phyloP scores from a whole-genome alignment of 2,113 vertebrate species.

The Stictonetta naevosa region DNA sequence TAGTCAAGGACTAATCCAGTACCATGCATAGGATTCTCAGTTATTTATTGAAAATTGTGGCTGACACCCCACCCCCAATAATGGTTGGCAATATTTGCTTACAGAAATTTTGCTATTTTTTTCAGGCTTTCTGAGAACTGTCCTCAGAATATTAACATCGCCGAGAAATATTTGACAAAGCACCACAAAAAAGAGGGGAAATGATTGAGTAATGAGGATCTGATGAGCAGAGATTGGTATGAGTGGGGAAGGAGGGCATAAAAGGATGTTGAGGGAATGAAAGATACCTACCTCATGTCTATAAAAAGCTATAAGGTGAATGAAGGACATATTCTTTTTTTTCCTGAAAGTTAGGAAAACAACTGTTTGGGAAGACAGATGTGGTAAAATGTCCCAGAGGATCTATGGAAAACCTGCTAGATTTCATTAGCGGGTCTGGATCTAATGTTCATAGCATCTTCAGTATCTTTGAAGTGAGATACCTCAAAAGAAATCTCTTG shows the following conservation, averaged over 20 bases:
- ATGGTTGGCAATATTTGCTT: neutral
- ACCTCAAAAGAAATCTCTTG: neutral
- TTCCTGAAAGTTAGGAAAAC: neutral
- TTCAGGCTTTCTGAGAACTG: neutral
- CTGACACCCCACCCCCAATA: accelerated
- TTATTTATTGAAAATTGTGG: neutral
- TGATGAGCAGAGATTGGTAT: neutral
- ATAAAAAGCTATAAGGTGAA: neutral
- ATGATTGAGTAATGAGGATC: neutral
- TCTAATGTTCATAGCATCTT: neutral
- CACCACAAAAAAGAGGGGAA: neutral
- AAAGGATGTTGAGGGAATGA: neutral
- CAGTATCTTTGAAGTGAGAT: neutral
- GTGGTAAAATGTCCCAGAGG: neutral
- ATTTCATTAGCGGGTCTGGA: neutral
- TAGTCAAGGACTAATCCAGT: neutral
- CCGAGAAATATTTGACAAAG: neutral
- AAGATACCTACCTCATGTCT: neutral
- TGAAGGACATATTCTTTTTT: neutral
- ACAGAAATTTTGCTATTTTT: neutral
- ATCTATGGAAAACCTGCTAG: neutral
- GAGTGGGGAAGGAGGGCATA: accelerated
- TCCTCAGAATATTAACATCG: neutral
- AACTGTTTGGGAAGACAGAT: neutral
- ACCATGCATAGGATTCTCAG: neutral